phyloP scores from a whole-genome alignment of 2,888 invertebrate genomes.

The Horisme vitalbata region DNA sequence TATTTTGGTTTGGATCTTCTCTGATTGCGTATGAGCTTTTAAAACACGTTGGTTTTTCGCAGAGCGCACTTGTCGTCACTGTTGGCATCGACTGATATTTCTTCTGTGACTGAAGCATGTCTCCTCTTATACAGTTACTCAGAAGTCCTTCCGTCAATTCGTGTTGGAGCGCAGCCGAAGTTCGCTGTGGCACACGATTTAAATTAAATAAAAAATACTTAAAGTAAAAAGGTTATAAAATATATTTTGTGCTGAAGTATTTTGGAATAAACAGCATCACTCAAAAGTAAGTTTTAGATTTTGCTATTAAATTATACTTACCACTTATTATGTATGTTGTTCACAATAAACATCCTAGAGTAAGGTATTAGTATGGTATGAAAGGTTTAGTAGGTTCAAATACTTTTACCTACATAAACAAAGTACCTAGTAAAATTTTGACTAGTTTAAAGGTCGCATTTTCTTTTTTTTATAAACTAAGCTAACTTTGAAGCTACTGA shows the following conservation, averaged over 20 bases:
- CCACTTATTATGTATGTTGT: too few species aligned
- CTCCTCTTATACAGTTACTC: constrained; percentile 41
- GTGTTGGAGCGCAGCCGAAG: constrained; percentile 57
- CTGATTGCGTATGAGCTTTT: constrained; percentile 36
- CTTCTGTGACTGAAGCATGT: constrained; percentile 35
- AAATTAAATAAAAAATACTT: constrained; percentile 13
- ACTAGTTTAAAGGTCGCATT: too few species aligned
- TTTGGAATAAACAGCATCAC: constrained; percentile 29
- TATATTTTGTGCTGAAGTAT: constrained; percentile 41
- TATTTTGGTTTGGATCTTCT: constrained; percentile 17
- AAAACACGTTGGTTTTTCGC: constrained; percentile 39
- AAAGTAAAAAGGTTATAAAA: neutral
- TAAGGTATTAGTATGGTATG: too few species aligned
- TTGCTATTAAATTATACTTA: too few species aligned
- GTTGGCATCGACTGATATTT: constrained; percentile 18
- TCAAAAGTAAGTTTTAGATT: constrained; percentile 48
- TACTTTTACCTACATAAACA: too few species aligned
- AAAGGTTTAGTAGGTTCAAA: too few species aligned
- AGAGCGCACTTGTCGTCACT: constrained; percentile 22
- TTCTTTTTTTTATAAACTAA: too few species aligned
- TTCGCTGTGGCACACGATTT: constrained; percentile 47
- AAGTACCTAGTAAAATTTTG: too few species aligned
- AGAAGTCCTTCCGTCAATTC: constrained; percentile 45
- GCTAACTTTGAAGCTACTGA: too few species aligned
- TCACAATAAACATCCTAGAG: too few species aligned